phyloP scores from a whole-genome alignment of 2,888 invertebrate genomes.

The Atethmia centrago region DNA sequence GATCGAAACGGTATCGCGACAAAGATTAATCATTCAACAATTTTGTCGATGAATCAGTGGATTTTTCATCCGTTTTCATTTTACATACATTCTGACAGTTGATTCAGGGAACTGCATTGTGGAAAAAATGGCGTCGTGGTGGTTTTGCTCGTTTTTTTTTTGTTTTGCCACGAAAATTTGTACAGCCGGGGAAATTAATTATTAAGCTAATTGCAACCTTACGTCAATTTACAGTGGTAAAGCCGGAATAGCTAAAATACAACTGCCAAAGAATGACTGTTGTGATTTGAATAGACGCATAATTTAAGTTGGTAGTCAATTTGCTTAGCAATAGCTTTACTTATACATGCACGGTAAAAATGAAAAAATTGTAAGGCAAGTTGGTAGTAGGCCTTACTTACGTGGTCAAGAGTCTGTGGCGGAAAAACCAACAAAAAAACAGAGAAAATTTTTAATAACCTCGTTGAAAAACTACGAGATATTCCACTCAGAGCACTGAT shows the following conservation, averaged over 20 bases:
- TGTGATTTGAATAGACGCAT: background rate
- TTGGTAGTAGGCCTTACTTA: background rate
- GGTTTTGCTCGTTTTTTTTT: background rate
- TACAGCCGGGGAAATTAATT: background rate
- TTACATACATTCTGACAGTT: conserved; percentile 1
- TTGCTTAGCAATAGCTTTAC: background rate
- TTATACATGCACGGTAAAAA: background rate
- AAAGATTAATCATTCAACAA: conserved; percentile 28
- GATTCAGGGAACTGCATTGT: no score
- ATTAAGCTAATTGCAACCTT: background rate
- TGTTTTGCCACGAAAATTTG: no score
- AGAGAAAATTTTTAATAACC: no score
- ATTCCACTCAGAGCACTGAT: no score
- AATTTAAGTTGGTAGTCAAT: background rate
- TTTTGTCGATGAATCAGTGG: conserved; percentile 32
- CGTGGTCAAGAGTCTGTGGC: background rate
- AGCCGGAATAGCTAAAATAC: background rate
- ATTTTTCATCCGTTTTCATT: conserved; percentile 22
- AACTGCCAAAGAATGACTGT: background rate
- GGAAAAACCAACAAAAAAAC: background rate
- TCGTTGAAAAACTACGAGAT: background rate
- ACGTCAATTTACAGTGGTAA: background rate
- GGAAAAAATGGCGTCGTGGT: background rate
- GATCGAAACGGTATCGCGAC: conserved; percentile 10
- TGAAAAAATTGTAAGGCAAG: background rate